These are phyloP conservation scores for Amaurobius ferox DNA, from an alignment of 2,888 invertebrate genomes.

Conservation along the genomic window DNA sequence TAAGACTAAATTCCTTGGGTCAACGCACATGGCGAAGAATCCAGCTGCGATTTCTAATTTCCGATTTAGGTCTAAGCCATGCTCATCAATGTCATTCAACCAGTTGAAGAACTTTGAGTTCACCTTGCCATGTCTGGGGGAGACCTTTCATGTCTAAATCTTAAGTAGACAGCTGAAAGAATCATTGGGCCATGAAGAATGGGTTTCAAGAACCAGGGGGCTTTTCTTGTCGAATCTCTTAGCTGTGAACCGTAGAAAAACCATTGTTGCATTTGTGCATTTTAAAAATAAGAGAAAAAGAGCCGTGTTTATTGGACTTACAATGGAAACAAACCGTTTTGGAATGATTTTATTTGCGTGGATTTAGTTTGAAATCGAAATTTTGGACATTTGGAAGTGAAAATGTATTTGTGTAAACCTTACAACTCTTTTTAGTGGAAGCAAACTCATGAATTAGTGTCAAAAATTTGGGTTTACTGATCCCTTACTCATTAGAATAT, in stretches of 20 bases:
- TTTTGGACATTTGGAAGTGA: too few relatives aligned
- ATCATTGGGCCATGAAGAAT: neutral
- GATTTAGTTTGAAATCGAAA: too few relatives aligned
- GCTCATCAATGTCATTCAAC: neutral
- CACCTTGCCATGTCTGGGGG: neutral
- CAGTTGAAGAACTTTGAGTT: neutral
- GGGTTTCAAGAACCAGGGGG: neutral
- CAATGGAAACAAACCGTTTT: neutral
- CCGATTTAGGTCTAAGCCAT: neutral
- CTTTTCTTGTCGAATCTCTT: neutral
- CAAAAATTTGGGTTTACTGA: too few relatives aligned
- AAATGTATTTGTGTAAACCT: too few relatives aligned
- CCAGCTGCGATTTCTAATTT: slow-evolving; percentile 2
- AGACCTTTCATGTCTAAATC: neutral
- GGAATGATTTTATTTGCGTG: too few relatives aligned
- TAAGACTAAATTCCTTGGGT: neutral
- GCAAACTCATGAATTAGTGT: too few relatives aligned
- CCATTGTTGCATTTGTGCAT: neutral
- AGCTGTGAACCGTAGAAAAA: neutral
- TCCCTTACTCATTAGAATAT: too few relatives aligned
- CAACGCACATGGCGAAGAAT: neutral
- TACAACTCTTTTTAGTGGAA: too few relatives aligned
- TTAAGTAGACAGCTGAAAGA: neutral
- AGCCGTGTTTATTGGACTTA: neutral
- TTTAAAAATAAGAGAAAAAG: neutral